phyloP scores from a whole-genome alignment of 2,888 invertebrate species.

The Pollenia amentaria region DNA sequence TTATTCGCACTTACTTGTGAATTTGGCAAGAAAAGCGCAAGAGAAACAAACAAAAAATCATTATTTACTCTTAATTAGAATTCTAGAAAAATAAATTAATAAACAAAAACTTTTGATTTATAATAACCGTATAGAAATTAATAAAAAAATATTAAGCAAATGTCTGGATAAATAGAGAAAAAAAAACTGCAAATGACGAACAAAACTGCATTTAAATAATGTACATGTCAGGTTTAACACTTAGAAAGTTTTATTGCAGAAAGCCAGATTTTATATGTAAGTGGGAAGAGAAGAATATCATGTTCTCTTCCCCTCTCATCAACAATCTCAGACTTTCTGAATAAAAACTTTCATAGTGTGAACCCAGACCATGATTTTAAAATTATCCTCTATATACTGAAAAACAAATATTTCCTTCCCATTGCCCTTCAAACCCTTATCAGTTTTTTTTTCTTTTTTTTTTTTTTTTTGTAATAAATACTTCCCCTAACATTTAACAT shows the following conservation, averaged over 20 bases:
- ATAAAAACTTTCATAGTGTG: no score
- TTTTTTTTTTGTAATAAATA: not conserved
- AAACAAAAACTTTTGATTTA: not conserved
- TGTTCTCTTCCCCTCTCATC: no score
- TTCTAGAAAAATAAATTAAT: not conserved
- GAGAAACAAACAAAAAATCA: no score
- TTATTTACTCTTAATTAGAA: not conserved
- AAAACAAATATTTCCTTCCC: no score
- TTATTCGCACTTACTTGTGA: slow-evolving; percentile 40
- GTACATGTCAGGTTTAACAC: no score
- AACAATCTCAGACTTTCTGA: no score
- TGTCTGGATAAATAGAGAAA: not conserved
- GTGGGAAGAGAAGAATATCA: no score
- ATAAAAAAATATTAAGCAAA: slow-evolving; percentile 9
- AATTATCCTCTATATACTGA: no score
- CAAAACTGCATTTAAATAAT: not conserved
- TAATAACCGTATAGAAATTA: not conserved
- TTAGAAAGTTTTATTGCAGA: no score
- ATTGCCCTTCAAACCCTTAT: no score
- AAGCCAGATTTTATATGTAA: no score
- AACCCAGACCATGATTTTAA: no score
- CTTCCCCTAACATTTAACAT: not conserved
- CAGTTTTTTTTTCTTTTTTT: not conserved
- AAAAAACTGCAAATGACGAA: not conserved
- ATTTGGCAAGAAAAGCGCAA: slow-evolving; percentile 22